Percentiles rank a stretch among this genome's conserved stretches.
Conservation (phyloP, 1,140 invertebrate genomes). For the Trachelipus rathkii region DNA sequence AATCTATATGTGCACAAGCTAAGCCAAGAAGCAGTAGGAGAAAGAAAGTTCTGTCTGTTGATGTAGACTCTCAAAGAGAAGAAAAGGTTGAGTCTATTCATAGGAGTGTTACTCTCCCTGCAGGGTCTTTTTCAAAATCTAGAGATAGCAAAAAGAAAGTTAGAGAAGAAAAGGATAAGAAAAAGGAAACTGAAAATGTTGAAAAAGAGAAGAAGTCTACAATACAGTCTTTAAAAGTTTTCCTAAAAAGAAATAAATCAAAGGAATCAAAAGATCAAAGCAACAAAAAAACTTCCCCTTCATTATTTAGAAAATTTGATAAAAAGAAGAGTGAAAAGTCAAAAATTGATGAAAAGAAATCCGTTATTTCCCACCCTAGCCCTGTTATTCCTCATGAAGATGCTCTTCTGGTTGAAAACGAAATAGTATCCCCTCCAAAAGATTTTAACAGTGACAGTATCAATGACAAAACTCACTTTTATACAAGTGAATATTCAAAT, state of each 20-base stretch:
- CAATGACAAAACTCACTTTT: slow-evolving; percentile 31
- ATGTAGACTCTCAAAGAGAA: slow-evolving; percentile 23
- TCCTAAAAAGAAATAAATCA: slow-evolving; percentile 39
- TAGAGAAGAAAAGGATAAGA: slow-evolving; percentile 28
- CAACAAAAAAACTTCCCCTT: slow-evolving; percentile 39
- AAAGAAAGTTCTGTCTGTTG: slow-evolving; percentile 38
- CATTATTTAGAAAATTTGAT: slow-evolving; percentile 40
- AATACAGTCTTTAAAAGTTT: slow-evolving; percentile 38
- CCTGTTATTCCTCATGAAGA: slow-evolving; percentile 24
- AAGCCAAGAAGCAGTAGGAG: slow-evolving; percentile 26
- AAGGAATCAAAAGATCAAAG: slow-evolving; percentile 26
- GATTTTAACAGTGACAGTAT: neutral
- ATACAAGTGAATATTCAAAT: slow-evolving; percentile 28
- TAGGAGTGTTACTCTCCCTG: slow-evolving; percentile 39
- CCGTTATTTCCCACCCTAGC: slow-evolving; percentile 20
- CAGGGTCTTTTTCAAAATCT: slow-evolving; percentile 28
- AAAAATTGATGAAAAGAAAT: slow-evolving; percentile 16
- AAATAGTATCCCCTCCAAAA: neutral
- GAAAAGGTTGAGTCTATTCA: slow-evolving; percentile 34
- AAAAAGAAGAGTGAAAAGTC: slow-evolving; percentile 34
- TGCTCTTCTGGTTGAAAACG: neutral
- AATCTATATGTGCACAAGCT: slow-evolving; percentile 35
- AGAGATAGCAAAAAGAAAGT: slow-evolving; percentile 34
- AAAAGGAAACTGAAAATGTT: slow-evolving; percentile 29
- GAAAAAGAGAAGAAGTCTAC: slow-evolving; percentile 39